These are phyloP conservation scores for Saturnia japonica DNA, from an alignment of 2,888 invertebrate species.

Conservation along the genomic window DNA sequence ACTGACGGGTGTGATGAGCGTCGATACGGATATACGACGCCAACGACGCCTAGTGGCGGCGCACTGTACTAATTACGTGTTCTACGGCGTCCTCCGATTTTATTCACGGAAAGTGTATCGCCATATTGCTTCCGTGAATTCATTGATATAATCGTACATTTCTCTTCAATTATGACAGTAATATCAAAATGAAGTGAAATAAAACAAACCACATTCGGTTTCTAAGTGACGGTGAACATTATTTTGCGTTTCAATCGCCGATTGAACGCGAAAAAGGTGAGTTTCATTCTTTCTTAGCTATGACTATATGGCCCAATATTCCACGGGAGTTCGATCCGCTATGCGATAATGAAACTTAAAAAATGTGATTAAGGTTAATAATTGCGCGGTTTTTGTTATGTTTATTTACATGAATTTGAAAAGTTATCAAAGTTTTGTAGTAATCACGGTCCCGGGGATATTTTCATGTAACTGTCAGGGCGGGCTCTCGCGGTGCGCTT, in stretches of 20 bases:
- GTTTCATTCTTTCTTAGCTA: slow-evolving; percentile 78
- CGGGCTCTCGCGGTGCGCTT: slow-evolving; percentile 62
- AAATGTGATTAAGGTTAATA: slow-evolving; percentile 83
- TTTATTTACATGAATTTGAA: slow-evolving; percentile 83
- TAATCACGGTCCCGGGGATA: slow-evolving; percentile 52
- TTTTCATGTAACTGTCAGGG: slow-evolving; percentile 59
- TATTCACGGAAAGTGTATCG: slow-evolving; percentile 81
- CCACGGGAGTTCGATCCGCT: slow-evolving; percentile 83
- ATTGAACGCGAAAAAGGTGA: slow-evolving; percentile 72
- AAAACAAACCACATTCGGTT: slow-evolving; percentile 60
- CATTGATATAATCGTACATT: slow-evolving; percentile 75
- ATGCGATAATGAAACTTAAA: slow-evolving; percentile 84
- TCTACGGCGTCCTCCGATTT: slow-evolving; percentile 81
- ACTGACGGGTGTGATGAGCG: slow-evolving; percentile 38
- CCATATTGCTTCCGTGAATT: slow-evolving; percentile 82
- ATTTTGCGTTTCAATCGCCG: slow-evolving; percentile 53
- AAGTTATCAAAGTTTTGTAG: slow-evolving; percentile 80
- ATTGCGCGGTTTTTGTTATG: slow-evolving; percentile 83
- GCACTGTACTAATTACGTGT: slow-evolving; percentile 80
- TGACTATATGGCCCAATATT: slow-evolving; percentile 83
- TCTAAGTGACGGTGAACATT: slow-evolving; percentile 58
- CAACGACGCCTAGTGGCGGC: slow-evolving; percentile 68
- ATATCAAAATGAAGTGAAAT: slow-evolving; percentile 75
- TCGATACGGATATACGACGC: slow-evolving; percentile 71
- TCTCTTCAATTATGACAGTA: slow-evolving; percentile 79